Base-by-base conservation (phyloP, 2,888 invertebrate species). In the Autographa gamma region DNA sequence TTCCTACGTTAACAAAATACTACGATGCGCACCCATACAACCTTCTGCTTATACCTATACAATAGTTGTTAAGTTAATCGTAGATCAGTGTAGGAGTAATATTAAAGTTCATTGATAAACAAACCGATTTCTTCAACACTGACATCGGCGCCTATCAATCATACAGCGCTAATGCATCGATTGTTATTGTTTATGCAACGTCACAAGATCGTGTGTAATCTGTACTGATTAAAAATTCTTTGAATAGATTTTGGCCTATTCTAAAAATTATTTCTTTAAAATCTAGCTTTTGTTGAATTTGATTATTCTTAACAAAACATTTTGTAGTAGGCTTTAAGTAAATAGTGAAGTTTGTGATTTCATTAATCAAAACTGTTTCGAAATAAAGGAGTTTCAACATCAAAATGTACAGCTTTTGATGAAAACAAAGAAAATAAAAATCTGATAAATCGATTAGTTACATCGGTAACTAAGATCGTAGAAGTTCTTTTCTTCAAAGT, bases 181-280 rank as follows among this genome's bases (percentile, higher is more conserved):
- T 88, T 90, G 90, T 92, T 91, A 90, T 90, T 93, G 92, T 94
- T 93, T 93, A 92, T 85, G 77, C 71, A 75, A 89, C 88, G 90
- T 90, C 90, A 86, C 84, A 43, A 62, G 59, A 73, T 74, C 25
- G 54, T 69, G 54, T 19, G 18, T 70, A 66, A 66, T 74, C 70
- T 68, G 60, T 18, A 19, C 60, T 5, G 41, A 43, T 62, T 62
- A 31, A 43, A 43, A 43, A 62, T 0, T 16, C 14, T 43, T 14
- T 43, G 16, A 16, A n/a, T n/a, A 48, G 14, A 13, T 56, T 14
- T 56, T 25, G 0, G 5, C 1, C 0, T 8, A 6, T n/a, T 48
- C 5, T 16, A n/a, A n/a, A n/a, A n/a, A n/a, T n/a, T n/a, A n/a
- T 16, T 43, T 0, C n/a, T 6, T 0, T 5, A n/a, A 48, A 1